phyloP scores from a whole-genome alignment of 2,888 invertebrate genomes.

The Diplolepis rosae region DNA sequence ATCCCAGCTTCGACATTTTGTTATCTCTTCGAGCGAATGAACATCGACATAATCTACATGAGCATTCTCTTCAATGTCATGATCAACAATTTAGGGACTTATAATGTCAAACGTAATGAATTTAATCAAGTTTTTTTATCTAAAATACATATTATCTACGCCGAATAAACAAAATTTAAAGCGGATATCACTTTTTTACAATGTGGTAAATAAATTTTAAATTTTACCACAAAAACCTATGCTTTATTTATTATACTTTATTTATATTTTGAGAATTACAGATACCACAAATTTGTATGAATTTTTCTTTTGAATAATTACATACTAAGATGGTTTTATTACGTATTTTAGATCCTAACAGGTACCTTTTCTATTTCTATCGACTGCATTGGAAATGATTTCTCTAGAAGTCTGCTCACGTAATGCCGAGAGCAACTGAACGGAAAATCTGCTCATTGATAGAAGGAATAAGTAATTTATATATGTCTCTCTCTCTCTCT shows the following conservation, averaged over 20 bases:
- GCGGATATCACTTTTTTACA: no score
- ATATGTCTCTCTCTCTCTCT: conserved; percentile 35
- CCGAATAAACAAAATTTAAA: no score
- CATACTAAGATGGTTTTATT: no score
- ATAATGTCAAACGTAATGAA: not conserved
- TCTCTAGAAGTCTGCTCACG: conserved; percentile 59
- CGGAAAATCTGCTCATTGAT: conserved; percentile 61
- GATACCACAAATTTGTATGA: no score
- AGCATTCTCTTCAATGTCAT: not conserved
- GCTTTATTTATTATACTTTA: no score
- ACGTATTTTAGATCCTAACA: conserved; percentile 63
- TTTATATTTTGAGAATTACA: no score
- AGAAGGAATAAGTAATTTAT: conserved; percentile 54
- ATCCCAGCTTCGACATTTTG: conserved; percentile 15
- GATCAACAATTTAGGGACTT: not conserved
- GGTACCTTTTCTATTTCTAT: conserved; percentile 61
- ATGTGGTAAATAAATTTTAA: no score
- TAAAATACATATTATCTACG: no score
- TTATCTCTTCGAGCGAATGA: conserved; percentile 18
- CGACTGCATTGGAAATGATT: conserved; percentile 59
- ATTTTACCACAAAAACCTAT: no score
- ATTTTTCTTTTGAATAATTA: no score
- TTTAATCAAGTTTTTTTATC: not conserved
- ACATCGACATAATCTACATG: conserved; percentile 21
- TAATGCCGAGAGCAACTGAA: conserved; percentile 54